Evolutionary conservation across 2,888 invertebrate genomes (phyloP).

Genomic region (Callimorpha dominula): DNA sequence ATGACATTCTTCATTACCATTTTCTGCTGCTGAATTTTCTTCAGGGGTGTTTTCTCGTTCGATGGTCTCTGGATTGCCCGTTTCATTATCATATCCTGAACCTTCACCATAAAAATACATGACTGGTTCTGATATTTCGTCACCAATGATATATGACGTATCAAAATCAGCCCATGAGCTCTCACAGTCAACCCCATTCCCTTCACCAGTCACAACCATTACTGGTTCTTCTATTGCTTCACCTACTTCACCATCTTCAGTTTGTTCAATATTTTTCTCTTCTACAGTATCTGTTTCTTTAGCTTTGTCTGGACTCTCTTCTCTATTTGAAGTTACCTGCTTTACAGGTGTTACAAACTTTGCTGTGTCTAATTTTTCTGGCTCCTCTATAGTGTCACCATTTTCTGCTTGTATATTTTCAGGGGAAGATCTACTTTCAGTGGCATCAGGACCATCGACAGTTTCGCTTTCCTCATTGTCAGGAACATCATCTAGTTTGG

Average conservation of each 20-base stretch:
- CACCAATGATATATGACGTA: conserved; percentile 86
- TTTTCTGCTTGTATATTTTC: conserved; percentile 19
- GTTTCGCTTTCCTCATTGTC: conserved; percentile 28
- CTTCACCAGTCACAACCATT: conserved; percentile 90
- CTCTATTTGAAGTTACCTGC: conserved; percentile 9
- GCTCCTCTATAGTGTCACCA: conserved; percentile 23
- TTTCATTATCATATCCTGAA: conserved; percentile 90
- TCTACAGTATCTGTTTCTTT: conserved; percentile 12
- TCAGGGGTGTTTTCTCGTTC: conserved; percentile 64
- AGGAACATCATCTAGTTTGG: conserved; percentile 26
- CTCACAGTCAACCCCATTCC: conserved; percentile 89
- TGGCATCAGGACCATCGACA: conserved; percentile 26
- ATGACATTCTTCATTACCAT: conserved; percentile 70
- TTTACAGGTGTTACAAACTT: conserved; percentile 16
- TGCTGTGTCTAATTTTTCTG: conserved; percentile 17
- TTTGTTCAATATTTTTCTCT: conserved; percentile 30
- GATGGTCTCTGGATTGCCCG: conserved; percentile 88
- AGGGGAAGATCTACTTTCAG: conserved; percentile 16
- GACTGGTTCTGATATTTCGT: conserved; percentile 91
- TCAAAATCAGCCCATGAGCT: conserved; percentile 62
- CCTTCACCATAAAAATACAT: conserved; percentile 91
- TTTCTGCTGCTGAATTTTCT: conserved; percentile 69
- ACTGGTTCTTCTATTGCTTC: conserved; percentile 92
- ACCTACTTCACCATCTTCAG: conserved; percentile 71
- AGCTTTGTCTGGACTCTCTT: conserved; percentile 14